Conservation (phyloP, 2,797 vertebrate genomes). For the Kryptopterus vitreolus region DNA sequence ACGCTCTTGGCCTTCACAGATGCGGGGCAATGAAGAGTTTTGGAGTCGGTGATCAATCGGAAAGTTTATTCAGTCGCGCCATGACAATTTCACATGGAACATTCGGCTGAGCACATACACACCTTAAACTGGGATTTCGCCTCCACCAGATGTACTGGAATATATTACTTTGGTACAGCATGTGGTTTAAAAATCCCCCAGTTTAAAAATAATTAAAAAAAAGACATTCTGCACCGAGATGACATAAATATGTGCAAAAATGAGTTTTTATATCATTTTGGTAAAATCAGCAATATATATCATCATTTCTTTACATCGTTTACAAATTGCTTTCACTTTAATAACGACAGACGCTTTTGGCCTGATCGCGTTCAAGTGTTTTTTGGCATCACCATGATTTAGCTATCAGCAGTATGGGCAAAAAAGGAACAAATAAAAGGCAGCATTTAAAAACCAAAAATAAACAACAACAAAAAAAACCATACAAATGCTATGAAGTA, state of each 20-base stretch:
- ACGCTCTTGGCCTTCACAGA: not conserved
- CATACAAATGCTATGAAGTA: slow-evolving; percentile 24
- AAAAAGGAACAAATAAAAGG: slow-evolving; percentile 30
- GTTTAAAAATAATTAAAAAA: too few relatives aligned
- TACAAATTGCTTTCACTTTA: slow-evolving; percentile 2
- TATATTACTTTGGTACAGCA: slow-evolving; percentile 30
- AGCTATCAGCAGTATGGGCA: slow-evolving; percentile 24
- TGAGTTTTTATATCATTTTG: not conserved
- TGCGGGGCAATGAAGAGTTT: not conserved
- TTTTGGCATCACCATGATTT: slow-evolving; percentile 12
- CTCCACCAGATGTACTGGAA: slow-evolving; percentile 37
- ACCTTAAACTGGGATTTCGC: slow-evolving; percentile 6
- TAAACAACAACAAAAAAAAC: slow-evolving; percentile 6
- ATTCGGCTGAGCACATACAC: slow-evolving; percentile 20
- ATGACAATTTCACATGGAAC: slow-evolving; percentile 28
- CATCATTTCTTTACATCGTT: not conserved
- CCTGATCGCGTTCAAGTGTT: slow-evolving; percentile 33
- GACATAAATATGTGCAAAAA: slow-evolving; percentile 38
- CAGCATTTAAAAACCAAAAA: slow-evolving; percentile 33
- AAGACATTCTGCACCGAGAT: slow-evolving; percentile 31
- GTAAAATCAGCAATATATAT: not conserved
- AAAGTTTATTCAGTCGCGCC: slow-evolving; percentile 41
- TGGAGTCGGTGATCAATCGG: not conserved
- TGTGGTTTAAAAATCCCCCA: slow-evolving; percentile 20
- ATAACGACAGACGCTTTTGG: slow-evolving; percentile 38